Evolutionary conservation across 2,113 vertebrate species (phyloP).

Genomic region (Cololabis saira): DNA sequence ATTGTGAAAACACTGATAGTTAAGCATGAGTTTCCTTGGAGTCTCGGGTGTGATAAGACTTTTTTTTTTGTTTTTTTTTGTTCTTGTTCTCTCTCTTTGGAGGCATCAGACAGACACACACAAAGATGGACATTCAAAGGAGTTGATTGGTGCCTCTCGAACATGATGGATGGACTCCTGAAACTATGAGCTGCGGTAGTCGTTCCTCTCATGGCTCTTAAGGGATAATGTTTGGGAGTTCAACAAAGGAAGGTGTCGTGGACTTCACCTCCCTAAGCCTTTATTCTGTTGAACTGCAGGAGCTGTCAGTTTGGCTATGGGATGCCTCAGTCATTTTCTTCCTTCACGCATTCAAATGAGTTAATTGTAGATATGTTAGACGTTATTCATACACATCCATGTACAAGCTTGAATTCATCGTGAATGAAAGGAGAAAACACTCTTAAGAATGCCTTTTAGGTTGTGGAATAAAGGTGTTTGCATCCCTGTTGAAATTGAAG

Average conservation of each 20-base stretch:
- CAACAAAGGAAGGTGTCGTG: conserved; percentile 56
- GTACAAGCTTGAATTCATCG: conserved; percentile 62
- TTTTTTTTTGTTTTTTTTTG: conserved; percentile 30
- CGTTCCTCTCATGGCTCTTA: conserved; percentile 48
- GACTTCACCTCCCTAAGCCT: conserved; percentile 70
- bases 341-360: conserved; percentile 62
- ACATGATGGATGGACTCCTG: conserved; percentile 51
- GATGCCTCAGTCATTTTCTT: conserved; percentile 66
- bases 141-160: conserved; percentile 62
- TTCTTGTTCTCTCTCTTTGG: conserved; percentile 26
- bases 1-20: conserved; percentile 74
- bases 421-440: conserved; percentile 49
- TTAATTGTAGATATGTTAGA: conserved; percentile 69
- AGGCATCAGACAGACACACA: conserved; percentile 45
- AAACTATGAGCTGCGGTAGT: conserved; percentile 50
- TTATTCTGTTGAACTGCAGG: conserved; percentile 59
- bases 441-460: conserved; percentile 67
- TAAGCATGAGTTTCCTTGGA: conserved; percentile 64
- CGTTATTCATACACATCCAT: conserved; percentile 57
- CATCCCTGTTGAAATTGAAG: conserved; percentile 48
- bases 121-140: conserved; percentile 45
- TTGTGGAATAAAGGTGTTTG: conserved; percentile 31
- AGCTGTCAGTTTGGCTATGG: conserved; percentile 55
- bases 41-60: conserved; percentile 45
- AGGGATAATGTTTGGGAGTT: conserved; percentile 45